These are phyloP conservation scores for Epizoanthus ramosus DNA, from an alignment of 92 coral and sea anemone genomes.

Conservation along the genomic window DNA sequence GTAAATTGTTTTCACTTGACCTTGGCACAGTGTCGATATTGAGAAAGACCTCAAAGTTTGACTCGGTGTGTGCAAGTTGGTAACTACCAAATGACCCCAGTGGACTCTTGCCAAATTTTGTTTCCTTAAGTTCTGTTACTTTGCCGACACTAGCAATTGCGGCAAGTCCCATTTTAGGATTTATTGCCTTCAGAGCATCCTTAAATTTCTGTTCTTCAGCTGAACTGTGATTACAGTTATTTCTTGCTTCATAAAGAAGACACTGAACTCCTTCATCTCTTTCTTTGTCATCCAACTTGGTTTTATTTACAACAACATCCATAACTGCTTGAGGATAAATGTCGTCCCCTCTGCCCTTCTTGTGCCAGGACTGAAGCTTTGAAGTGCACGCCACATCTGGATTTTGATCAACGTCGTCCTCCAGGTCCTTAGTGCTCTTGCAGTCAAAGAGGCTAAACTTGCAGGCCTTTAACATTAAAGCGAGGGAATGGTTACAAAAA, in stretches of 20 bases:
- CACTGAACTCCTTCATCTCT: conserved; percentile 45
- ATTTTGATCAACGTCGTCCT: conserved; percentile 46
- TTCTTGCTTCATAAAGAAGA: conserved; percentile 61
- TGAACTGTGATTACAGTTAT: conserved; percentile 3
- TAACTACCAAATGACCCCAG: conserved; percentile 38
- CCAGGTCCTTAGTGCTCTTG: conserved; percentile 38
- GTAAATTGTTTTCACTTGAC: too few relatives aligned
- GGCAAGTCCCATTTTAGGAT: conserved; percentile 36
- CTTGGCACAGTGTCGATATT: conserved; percentile 28
- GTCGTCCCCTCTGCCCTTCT: conserved; percentile 50
- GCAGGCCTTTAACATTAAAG: conserved; percentile 54
- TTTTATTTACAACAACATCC: conserved; percentile 40
- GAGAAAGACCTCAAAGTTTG: conserved; percentile 30
- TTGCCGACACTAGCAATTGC: conserved; percentile 1
- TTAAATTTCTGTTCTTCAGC: conserved; percentile 48
- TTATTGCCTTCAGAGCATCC: conserved; percentile 8
- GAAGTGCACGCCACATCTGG: conserved; percentile 52
- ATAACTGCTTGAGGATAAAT: conserved; percentile 50
- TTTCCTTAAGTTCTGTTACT: conserved; percentile 7
- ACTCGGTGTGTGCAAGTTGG: conserved; percentile 41
- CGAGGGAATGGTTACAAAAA: conserved; percentile 45
- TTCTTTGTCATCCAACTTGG: conserved; percentile 26
- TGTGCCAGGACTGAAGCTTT: conserved; percentile 58
- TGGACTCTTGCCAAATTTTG: conserved; percentile 38
- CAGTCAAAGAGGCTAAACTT: conserved; percentile 52